These are phyloP conservation scores for Celastrina argiolus DNA, from an alignment of 2,888 invertebrate species.

Conservation along the genomic window DNA sequence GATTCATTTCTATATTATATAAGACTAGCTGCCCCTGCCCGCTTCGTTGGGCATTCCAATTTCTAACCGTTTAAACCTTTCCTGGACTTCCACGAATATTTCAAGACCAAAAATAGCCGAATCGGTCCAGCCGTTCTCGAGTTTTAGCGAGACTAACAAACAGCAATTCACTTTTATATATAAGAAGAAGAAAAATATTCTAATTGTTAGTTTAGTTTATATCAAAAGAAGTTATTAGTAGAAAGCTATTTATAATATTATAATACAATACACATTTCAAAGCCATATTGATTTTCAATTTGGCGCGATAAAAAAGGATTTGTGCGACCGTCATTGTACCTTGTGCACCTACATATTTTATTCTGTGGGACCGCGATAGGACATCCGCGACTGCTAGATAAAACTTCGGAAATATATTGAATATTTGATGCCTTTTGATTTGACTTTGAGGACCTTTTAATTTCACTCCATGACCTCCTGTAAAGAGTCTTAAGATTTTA, in stretches of 20 bases:
- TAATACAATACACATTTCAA: not conserved
- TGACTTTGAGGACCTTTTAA: not conserved
- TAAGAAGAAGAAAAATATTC: too few relatives aligned
- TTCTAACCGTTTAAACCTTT: too few relatives aligned
- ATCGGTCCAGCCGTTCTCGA: too few relatives aligned
- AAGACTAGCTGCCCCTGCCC: too few relatives aligned
- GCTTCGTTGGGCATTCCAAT: too few relatives aligned
- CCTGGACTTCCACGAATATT: too few relatives aligned
- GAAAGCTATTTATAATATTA: not conserved
- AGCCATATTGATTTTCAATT: slow-evolving; percentile 26
- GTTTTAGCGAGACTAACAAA: too few relatives aligned
- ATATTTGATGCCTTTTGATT: slow-evolving; percentile 1
- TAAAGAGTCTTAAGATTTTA: not conserved
- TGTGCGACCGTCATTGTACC: slow-evolving; percentile 20
- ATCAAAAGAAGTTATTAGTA: not conserved
- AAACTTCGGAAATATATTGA: not conserved
- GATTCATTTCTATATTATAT: too few relatives aligned
- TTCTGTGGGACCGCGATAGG: not conserved
- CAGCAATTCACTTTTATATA: too few relatives aligned
- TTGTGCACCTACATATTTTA: slow-evolving; percentile 21
- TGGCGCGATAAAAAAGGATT: slow-evolving; percentile 24
- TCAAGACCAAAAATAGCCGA: too few relatives aligned
- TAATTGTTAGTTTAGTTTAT: too few relatives aligned
- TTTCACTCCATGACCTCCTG: not conserved
- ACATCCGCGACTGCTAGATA: slow-evolving; percentile 6